These are phyloP conservation scores for Fregata magnificens DNA, from an alignment of 2,113 vertebrate genomes.

Conservation along the genomic window DNA sequence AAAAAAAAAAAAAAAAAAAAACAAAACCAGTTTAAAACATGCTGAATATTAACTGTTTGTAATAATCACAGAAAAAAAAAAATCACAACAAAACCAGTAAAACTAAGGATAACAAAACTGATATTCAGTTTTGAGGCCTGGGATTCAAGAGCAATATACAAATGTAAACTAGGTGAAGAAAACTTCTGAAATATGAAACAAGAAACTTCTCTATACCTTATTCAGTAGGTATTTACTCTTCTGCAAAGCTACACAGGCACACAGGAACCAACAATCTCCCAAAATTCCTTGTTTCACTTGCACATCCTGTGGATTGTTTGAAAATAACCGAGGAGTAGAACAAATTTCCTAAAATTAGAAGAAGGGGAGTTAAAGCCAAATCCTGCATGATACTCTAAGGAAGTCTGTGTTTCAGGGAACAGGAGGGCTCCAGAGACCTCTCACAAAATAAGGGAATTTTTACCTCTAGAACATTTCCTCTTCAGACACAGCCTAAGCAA, in stretches of 20 bases:
- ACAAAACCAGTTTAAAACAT: not conserved
- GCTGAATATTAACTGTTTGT: not conserved
- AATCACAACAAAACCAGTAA: not conserved
- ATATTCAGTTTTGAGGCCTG: not conserved
- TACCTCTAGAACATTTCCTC: not conserved
- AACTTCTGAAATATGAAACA: not conserved
- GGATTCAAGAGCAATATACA: not conserved
- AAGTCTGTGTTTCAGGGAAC: not conserved
- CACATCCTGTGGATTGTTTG: conserved; percentile 74
- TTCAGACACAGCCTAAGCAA: not conserved
- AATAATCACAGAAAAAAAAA: not conserved
- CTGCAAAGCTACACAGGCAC: conserved; percentile 88
- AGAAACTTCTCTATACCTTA: conserved; percentile 75
- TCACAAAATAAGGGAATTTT: not conserved
- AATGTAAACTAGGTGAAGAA: not conserved
- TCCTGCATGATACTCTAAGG: not conserved
- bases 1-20: too few relatives aligned
- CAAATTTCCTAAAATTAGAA: conserved; percentile 85
- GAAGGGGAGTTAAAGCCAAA: not conserved
- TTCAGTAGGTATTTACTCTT: conserved; percentile 83
- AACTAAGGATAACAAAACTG: not conserved
- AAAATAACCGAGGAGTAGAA: conserved; percentile 80
- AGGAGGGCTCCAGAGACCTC: not conserved
- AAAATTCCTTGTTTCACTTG: conserved; percentile 92
- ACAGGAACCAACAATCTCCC: conserved; percentile 97